A percentile compares a stretch with the other conserved stretches of the same genome.
Conservation (phyloP, 64 coral and sea anemone genomes). For the Actinia tenebrosa region DNA sequence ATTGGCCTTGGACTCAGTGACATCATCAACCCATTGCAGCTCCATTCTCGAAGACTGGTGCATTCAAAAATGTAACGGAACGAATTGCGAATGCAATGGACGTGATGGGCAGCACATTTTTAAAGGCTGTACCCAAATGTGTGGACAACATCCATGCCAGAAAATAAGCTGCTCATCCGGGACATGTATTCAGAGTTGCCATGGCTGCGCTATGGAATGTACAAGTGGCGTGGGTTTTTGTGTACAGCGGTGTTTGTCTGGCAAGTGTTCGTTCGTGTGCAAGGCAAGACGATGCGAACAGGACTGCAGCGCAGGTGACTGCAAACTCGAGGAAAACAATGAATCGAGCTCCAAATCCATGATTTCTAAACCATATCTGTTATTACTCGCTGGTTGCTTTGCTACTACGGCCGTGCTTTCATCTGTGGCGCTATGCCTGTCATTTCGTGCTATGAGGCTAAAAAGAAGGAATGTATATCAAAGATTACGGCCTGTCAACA, state of each 20-base stretch:
- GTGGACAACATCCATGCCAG: conserved; percentile 28
- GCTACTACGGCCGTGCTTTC: conserved; percentile 15
- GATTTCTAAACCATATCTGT: conserved; percentile 38
- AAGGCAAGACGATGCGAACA: conserved; percentile 42
- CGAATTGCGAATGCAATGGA: conserved; percentile 39
- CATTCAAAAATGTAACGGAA: conserved; percentile 63
- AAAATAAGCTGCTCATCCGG: conserved; percentile 50
- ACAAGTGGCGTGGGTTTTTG: conserved; percentile 54
- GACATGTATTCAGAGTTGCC: conserved; percentile 69
- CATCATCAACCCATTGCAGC: conserved; percentile 12
- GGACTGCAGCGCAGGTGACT: conserved; percentile 34
- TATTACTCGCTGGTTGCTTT: conserved; percentile 65
- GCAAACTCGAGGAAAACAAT: background rate
- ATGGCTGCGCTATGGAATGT: conserved; percentile 74
- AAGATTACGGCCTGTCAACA: conserved; percentile 2
- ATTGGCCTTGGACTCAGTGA: conserved; percentile 6
- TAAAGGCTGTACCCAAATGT: conserved; percentile 56
- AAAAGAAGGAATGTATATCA: conserved; percentile 1
- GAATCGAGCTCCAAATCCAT: background rate
- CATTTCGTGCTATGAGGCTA: background rate
- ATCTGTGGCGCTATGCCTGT: conserved; percentile 3
- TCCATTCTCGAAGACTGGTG: conserved; percentile 13
- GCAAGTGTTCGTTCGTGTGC: conserved; percentile 54
- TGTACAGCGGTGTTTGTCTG: conserved; percentile 73
- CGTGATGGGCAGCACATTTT: conserved; percentile 25